These are phyloP conservation scores for Panthera leo DNA, from an alignment of 2,113 vertebrate species.

Conservation along the genomic window DNA sequence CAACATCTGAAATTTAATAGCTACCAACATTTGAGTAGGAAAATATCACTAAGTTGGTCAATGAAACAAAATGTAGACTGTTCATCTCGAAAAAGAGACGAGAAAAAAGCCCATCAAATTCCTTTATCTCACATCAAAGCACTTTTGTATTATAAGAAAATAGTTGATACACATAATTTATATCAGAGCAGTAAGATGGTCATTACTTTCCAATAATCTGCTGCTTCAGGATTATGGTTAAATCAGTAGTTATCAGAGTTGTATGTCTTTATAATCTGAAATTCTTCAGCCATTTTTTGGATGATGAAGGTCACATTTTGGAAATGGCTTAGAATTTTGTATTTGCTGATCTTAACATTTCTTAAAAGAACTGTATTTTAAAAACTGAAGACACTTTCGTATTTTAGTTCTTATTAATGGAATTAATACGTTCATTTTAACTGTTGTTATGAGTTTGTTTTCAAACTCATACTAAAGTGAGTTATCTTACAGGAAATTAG, in stretches of 20 bases:
- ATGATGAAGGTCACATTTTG: neutral
- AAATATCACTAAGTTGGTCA: constrained; percentile 26
- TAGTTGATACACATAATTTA: neutral
- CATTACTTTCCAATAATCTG: constrained; percentile 22
- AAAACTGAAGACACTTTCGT: neutral
- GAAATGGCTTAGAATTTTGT: neutral
- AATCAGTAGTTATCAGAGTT: neutral
- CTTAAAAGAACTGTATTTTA: constrained; percentile 10
- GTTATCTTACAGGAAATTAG: neutral
- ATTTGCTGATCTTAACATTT: neutral
- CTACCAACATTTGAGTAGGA: constrained; percentile 1
- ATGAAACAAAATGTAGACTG: neutral
- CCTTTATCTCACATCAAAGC: neutral
- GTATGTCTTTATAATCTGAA: constrained; percentile 9
- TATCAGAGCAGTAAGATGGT: neutral
- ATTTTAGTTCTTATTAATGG: neutral
- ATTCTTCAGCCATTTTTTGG: neutral
- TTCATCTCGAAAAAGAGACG: neutral
- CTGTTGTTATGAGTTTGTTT: neutral
- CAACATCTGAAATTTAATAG: constrained; percentile 14
- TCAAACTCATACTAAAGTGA: constrained; percentile 8
- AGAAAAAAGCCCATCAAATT: neutral
- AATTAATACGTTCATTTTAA: neutral
- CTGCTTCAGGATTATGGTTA: neutral
- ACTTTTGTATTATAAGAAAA: constrained; percentile 27